Evolutionary conservation across 2,888 invertebrate genomes (phyloP).

Genomic region (Caenorhabditis drosophilae): DNA sequence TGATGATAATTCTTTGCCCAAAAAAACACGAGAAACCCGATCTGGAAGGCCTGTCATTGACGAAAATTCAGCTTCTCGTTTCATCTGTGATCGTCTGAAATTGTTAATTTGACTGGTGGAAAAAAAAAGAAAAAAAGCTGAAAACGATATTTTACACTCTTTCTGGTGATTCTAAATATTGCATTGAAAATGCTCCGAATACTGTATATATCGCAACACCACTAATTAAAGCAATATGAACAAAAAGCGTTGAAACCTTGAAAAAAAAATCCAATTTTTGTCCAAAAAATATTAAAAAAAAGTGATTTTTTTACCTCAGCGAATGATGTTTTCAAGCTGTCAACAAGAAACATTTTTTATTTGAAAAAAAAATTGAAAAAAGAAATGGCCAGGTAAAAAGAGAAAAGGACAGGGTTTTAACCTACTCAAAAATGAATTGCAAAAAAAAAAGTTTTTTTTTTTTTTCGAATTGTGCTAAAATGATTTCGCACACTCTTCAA

Average conservation of each 20-base stretch:
- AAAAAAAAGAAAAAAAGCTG: conserved; percentile 8
- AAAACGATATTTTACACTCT: conserved; percentile 28
- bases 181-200: conserved; percentile 60
- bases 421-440: no score
- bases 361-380: conserved; percentile 3
- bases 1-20: conserved; percentile 47
- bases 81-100: conserved; percentile 15
- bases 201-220: conserved; percentile 59
- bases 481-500: no score
- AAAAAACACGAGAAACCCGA: conserved; percentile 30
- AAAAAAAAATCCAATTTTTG: conserved; percentile 6
- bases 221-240: conserved; percentile 57
- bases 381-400: no score
- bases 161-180: conserved; percentile 53
- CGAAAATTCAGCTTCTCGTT: conserved; percentile 7
- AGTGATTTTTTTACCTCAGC: conserved; percentile 19
- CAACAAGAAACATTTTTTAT: conserved; percentile 42
- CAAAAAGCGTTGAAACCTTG: conserved; percentile 60
- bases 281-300: conserved; percentile 8
- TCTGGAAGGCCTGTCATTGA: conserved; percentile 12
- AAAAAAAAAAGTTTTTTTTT: no score
- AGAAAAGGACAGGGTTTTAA: no score
- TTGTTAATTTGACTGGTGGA: conserved; percentile 8
- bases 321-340: conserved; percentile 38
- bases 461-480: no score